Base-by-base conservation (phyloP, 1,140 invertebrate species). In the Apis mellifera region DNA sequence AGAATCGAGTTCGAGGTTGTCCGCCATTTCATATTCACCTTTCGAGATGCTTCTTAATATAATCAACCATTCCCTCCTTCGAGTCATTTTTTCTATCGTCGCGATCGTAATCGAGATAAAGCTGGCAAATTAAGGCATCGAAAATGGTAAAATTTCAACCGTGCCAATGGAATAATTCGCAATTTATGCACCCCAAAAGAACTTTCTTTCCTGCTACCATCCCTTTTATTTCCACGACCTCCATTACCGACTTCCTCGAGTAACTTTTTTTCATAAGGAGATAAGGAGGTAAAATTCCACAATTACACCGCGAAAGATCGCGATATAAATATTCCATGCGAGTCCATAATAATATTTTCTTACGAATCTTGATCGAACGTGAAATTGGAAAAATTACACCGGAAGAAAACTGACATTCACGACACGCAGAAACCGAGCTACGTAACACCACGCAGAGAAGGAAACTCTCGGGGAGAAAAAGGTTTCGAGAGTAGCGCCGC, bases 171-270 rank as follows among this genome's bases (percentile, higher is more conserved):
- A 64, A 65, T 48, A 54, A 75, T 75, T n/a, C 23, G 23, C 12
- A 64, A 52, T 64, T 64, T 75, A 64, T 64, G 59, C 23, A 75
- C 59, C 73, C 26, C 42, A 0, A 8, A 42, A 42, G 32, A 42
- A 21, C 59, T 50, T 64, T 26, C 21, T 52, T 9, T 0, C n/a
- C n/a, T 12, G 12, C 13, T 23, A n/a, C 26, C 60, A 32, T 50
- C 74, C 60, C 74, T 76, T 74, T 74, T 50, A 48, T 59, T 73
- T 50, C 72, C 48, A 32, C 74, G 13, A 13, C 19, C 50, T 50
- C 73, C 23, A 9, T 52, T 75, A 64, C 73, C 23, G 19, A 11
- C 52, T 65, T 32, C 60, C 65, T 76, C 42, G 15, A 42, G 12
- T n/a, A 65, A 65, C 74, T 42, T 76, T 42, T 76, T 64, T 65